A percentile compares a stretch with the other conserved stretches of the same genome.
Evolutionary conservation across 2,113 vertebrate genomes (phyloP).

Genomic region (Xiphorhynchus elegans): DNA sequence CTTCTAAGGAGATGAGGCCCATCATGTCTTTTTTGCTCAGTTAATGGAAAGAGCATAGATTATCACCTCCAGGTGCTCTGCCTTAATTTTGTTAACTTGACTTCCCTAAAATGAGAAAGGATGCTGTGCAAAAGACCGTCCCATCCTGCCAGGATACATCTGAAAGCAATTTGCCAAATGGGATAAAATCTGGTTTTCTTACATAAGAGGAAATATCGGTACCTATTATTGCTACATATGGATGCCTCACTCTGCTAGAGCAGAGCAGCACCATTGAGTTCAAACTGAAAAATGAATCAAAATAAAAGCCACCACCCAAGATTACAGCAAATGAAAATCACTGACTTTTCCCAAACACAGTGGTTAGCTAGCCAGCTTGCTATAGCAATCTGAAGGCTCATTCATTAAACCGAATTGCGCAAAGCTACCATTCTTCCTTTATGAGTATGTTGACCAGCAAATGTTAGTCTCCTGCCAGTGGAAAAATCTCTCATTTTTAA

Average conservation of each 20-base stretch:
- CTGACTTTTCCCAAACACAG: neutral
- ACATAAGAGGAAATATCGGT: neutral
- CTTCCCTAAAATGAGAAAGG: neutral
- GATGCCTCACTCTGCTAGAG: neutral
- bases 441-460: constrained; percentile 35
- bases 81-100: neutral
- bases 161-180: neutral
- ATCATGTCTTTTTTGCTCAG: neutral
- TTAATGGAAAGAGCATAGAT: neutral
- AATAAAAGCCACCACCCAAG: neutral
- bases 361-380: neutral
- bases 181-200: neutral
- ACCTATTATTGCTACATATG: neutral
- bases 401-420: constrained; percentile 11
- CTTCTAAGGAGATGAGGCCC: neutral
- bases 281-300: neutral
- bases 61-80: neutral
- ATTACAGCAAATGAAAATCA: neutral
- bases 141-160: neutral
- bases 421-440: constrained; percentile 35
- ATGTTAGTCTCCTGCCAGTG: constrained; percentile 14
- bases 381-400: constrained; percentile 21
- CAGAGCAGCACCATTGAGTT: neutral
- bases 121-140: neutral
- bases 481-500: constrained; percentile 40